These are phyloP conservation scores for Syngnathus scovelli DNA, from an alignment of 2,113 vertebrate genomes.

Conservation along the genomic window DNA sequence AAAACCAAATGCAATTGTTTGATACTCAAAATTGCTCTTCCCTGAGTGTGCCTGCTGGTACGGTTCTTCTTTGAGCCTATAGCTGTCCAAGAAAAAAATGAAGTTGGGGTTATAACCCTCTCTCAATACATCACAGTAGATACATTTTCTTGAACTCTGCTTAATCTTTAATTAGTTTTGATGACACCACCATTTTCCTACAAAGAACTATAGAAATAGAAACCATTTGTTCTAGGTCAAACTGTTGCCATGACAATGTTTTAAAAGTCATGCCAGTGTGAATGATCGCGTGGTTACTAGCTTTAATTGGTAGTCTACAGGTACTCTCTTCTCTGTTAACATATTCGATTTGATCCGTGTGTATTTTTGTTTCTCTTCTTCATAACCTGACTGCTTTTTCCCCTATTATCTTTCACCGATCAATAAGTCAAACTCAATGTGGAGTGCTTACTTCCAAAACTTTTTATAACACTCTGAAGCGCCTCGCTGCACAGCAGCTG, in stretches of 20 bases:
- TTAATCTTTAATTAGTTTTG: not conserved
- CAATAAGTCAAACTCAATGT: constrained; percentile 46
- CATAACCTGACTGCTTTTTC: constrained; percentile 29
- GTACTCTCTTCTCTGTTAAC: not conserved
- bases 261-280: not conserved
- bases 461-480: constrained; percentile 48
- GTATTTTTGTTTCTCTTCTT: constrained; percentile 23
- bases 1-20: not conserved
- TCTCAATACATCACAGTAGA: not conserved
- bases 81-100: too few species aligned
- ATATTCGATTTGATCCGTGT: not conserved
- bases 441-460: constrained; percentile 41
- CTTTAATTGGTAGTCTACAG: not conserved
- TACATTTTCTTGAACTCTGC: not conserved
- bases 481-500: constrained; percentile 34
- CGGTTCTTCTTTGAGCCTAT: too few species aligned
- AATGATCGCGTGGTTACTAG: not conserved
- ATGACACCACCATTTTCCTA: not conserved
- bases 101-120: too few species aligned
- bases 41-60: too few species aligned
- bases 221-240: not conserved
- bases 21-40: not conserved
- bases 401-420: constrained; percentile 19
- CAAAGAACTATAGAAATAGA: not conserved
- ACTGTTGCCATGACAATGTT: not conserved